phyloP scores from a whole-genome alignment of 2,797 vertebrate genomes.

The Crypturellus tataupa region DNA sequence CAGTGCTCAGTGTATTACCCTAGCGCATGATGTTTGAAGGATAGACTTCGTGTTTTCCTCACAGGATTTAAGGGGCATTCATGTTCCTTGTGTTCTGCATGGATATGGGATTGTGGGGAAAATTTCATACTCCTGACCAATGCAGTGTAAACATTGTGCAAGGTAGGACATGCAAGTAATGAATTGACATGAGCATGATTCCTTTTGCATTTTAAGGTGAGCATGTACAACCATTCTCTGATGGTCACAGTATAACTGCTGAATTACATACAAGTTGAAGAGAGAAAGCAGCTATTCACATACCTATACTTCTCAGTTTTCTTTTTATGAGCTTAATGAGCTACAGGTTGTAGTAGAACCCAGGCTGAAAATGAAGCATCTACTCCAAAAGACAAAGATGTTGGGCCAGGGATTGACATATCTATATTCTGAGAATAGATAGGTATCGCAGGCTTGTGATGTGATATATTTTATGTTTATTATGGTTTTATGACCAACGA shows the following conservation, averaged over 20 bases:
- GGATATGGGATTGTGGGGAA: fast-evolving
- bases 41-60: background rate
- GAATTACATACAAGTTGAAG: background rate
- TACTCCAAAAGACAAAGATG: background rate
- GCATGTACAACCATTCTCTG: background rate
- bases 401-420: background rate
- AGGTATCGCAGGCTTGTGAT: background rate
- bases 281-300: background rate
- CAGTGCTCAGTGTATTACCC: background rate
- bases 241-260: background rate
- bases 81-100: background rate
- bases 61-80: background rate
- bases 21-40: background rate
- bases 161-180: background rate
- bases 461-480: background rate
- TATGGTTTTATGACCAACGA: background rate
- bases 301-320: background rate
- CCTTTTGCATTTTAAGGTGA: background rate
- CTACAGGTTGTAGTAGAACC: background rate
- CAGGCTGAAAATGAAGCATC: background rate
- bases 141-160: background rate
- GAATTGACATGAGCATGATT: background rate
- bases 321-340: background rate
- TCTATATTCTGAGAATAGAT: background rate
- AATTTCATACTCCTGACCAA: background rate